Base-by-base conservation (phyloP, 2,113 vertebrate species). In the Eretmochelys imbricata region DNA sequence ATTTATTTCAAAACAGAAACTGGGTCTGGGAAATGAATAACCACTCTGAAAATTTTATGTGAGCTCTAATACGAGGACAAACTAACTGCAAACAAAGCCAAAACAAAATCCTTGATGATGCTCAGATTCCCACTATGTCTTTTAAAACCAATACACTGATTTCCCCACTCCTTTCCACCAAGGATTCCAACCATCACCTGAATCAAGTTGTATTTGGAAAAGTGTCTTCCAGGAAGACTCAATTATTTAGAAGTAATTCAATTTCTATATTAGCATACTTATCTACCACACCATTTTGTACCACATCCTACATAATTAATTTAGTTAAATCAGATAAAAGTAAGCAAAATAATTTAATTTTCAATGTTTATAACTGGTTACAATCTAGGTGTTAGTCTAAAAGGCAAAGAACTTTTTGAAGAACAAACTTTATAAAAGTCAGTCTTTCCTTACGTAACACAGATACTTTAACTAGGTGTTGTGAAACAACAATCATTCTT, bases 1-100 rank as follows among this genome's bases (percentile, higher is more conserved):
- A 85, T 80, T 76, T 92, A 78, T 75, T 89, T 91, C 90, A n/a
- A 4, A 82, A 51, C 59, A 85, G 82, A 96, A 75, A 87, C 2
- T 11, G 12, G 90, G 2, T 91, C 35, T 48, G 89, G 0, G 29
- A 92, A 85, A 3, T n/a, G 65, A 35, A 76, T 46, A 76, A 4
- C 22, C 42, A 83, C 53, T 31, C 55, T 42, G 57, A 76, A 80
- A 49, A 84, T 82, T 16, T 42, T 0, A 1, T 10, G 87, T 88
- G 25, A 62, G 80, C 42, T 10, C 78, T 50, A 76, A 55, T 7
- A 94, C 59, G 20, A 49, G 22, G 62, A 76, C 72, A 76, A 76
- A 42, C 72, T 76, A 76, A 46, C 42, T 76, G 3, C 38, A 76
- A 76, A n/a, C 35, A n/a, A 69, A n/a, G 4, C 57, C 57, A 14